Base-by-base conservation (phyloP, 2,888 invertebrate genomes). In the Caradrina kadenii region DNA sequence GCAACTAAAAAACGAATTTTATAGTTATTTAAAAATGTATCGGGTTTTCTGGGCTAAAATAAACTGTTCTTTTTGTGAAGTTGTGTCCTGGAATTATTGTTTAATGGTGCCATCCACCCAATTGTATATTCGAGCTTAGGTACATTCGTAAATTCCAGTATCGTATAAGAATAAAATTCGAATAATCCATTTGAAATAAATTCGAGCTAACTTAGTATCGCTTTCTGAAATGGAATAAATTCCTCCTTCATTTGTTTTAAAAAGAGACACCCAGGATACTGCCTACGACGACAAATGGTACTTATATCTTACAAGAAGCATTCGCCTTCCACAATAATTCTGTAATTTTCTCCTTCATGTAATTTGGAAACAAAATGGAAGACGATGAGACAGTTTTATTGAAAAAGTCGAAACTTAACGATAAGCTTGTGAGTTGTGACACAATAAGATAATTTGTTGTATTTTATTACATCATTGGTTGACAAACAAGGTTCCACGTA, bases 301-400 rank as follows among this genome's bases (percentile, higher is more conserved):
- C 54, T 64, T 35, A 35, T 22, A 61, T 58, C 17, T 53, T 42
- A 63, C 31, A 52, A 64, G 53, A 45, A 22, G 17, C 13, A 39
- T 21, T 58, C 56, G 53, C 39, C 45, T 71, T 52, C 17, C 15
- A 62, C 58, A 49, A 64, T 70, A 70, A 72, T 75, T 55, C 73
- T 66, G 75, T 64, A 71, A 79, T 82, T 75, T 79, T 79, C 82
- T 59, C 48, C 73, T 60, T 71, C 73, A 67, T 73, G 61, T 75
- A 73, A 83, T 81, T 79, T 73, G 22, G 39, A 22, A 76, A 59
- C 59, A 49, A 65, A 76, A 63, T 67, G 53, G 65, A 60, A 69
- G 19, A 61, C 58, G 69, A 21, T 59, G 50, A 63, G 74, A 76
- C 67, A 53, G 58, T 79, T 79, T 76, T 79, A 81, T 79, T 73